A percentile compares a stretch with the other conserved stretches of the same genome.
phyloP scores from a whole-genome alignment of 2,888 invertebrate species.

The Lissonota sp. region DNA sequence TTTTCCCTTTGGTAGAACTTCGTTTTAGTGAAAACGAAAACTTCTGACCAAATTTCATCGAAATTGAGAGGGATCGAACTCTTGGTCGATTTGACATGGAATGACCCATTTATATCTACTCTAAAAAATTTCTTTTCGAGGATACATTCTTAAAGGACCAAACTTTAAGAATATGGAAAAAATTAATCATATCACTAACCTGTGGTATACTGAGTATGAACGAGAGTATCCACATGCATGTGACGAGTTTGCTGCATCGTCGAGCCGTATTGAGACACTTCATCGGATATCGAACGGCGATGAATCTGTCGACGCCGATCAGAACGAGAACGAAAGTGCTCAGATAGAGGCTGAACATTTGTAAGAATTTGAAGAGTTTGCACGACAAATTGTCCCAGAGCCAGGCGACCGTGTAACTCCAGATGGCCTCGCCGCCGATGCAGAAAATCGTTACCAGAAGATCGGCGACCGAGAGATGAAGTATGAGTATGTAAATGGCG shows the following conservation, averaged over 20 bases:
- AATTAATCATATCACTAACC: constrained; percentile 85
- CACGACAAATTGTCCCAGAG: constrained; percentile 91
- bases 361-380: constrained; percentile 92
- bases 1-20: too few relatives aligned
- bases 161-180: too few relatives aligned
- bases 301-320: constrained; percentile 92
- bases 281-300: constrained; percentile 93
- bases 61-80: too few relatives aligned
- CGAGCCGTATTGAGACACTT: constrained; percentile 87
- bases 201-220: constrained; percentile 92
- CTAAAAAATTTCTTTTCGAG: too few relatives aligned
- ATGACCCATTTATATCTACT: too few relatives aligned
- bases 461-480: constrained; percentile 93
- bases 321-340: constrained; percentile 93
- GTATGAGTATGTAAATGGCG: constrained; percentile 90
- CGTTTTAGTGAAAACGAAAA: too few relatives aligned
- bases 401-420: constrained; percentile 93
- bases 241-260: constrained; percentile 88
- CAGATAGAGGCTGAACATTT: constrained; percentile 92
- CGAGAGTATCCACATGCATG: constrained; percentile 90
- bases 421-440: constrained; percentile 91
- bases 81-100: too few relatives aligned
- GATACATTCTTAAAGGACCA: too few relatives aligned
- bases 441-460: constrained; percentile 92
- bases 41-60: too few relatives aligned